A percentile compares a stretch with the other conserved stretches of the same genome.
These are phyloP conservation scores for Gulo gulo DNA, from an alignment of 2,113 vertebrate species.

Conservation along the genomic window DNA sequence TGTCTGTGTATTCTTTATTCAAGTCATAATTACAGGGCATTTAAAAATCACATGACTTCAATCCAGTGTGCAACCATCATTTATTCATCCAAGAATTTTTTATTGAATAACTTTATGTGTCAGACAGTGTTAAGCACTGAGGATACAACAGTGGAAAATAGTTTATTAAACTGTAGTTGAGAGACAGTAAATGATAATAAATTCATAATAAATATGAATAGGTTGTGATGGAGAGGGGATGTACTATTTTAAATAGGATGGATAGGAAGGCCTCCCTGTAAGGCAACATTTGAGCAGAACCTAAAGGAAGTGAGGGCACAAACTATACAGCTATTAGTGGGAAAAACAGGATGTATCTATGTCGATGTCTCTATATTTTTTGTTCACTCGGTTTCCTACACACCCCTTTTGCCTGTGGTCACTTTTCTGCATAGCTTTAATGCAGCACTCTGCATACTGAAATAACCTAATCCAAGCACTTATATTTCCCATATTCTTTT, in stretches of 20 bases:
- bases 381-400: neutral
- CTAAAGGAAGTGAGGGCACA: neutral
- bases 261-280: neutral
- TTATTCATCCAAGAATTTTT: neutral
- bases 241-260: neutral
- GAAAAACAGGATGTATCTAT: neutral
- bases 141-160: neutral
- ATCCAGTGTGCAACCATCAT: neutral
- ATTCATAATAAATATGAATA: neutral
- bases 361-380: neutral
- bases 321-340: neutral
- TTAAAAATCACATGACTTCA: neutral
- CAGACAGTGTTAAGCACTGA: constrained; percentile 5
- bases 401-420: neutral
- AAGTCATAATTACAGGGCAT: neutral
- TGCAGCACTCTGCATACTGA: neutral
- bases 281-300: neutral
- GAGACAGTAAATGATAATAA: neutral
- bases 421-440: constrained; percentile 8
- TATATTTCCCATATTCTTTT: constrained; percentile 10
- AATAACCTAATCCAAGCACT: neutral
- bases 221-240: neutral
- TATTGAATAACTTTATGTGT: constrained; percentile 22
- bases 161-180: neutral
- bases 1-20: neutral